Conservation (phyloP, 2,113 vertebrate species). For the Chamaetylas fuelleborni region DNA sequence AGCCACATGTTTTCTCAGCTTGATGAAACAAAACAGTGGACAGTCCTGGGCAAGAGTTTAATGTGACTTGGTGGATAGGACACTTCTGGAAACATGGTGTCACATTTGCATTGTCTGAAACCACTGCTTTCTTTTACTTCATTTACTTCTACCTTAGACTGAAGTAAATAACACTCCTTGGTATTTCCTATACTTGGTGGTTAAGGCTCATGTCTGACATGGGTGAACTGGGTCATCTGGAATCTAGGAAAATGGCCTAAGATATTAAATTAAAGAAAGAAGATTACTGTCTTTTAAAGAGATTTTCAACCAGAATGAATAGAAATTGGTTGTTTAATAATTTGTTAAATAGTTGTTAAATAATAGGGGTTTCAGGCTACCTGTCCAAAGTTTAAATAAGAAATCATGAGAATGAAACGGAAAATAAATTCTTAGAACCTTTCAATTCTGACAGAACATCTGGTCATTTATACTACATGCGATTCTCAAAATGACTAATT, state of each 20-base stretch:
- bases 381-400: background rate
- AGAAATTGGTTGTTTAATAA: background rate
- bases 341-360: background rate
- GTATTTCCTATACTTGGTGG: background rate
- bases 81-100: background rate
- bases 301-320: background rate
- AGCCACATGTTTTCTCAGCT: background rate
- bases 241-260: background rate
- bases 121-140: background rate
- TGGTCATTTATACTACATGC: background rate
- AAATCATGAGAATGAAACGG: background rate
- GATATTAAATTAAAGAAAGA: background rate
- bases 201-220: background rate
- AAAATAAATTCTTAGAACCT: background rate
- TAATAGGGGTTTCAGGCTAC: background rate
- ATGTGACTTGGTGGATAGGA: background rate
- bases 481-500: background rate
- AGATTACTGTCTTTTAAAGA: background rate
- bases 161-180: background rate
- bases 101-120: background rate
- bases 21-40: background rate
- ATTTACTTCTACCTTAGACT: background rate
- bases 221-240: background rate
- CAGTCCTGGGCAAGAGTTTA: background rate
- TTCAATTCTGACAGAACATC: background rate